A percentile compares a stretch with the other conserved stretches of the same genome.
phyloP scores from a whole-genome alignment of 2,888 invertebrate genomes.

The Lymantria monacha region DNA sequence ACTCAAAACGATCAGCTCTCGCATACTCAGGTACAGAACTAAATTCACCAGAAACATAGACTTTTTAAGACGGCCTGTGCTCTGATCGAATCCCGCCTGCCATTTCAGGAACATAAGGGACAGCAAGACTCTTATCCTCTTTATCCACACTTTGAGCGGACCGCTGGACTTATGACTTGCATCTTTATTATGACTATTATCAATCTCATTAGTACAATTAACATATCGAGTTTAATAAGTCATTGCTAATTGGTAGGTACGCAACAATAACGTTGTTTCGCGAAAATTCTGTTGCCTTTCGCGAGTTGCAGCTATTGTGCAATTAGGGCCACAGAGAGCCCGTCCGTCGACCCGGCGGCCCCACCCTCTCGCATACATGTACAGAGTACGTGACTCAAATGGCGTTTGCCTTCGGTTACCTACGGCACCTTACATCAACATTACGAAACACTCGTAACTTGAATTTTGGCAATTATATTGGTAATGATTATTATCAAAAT shows the following conservation, averaged over 20 bases:
- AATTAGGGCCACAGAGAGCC: slow-evolving; percentile 54
- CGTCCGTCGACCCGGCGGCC: slow-evolving; percentile 50
- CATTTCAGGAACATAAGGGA: too few relatives aligned
- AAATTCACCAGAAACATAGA: too few relatives aligned
- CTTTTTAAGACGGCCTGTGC: too few relatives aligned
- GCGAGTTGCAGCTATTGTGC: slow-evolving; percentile 55
- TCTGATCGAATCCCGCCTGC: too few relatives aligned
- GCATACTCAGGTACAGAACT: too few relatives aligned
- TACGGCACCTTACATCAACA: slow-evolving; percentile 51
- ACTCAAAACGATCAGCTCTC: too few relatives aligned
- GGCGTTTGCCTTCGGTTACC: slow-evolving; percentile 54
- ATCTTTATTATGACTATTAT: too few relatives aligned
- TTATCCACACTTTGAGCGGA: too few relatives aligned
- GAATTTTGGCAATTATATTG: slow-evolving; percentile 4
- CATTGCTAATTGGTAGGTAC: slow-evolving; percentile 34
- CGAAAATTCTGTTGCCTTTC: slow-evolving; percentile 42
- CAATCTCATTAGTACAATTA: slow-evolving; percentile 7
- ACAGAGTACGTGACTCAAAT: slow-evolving; percentile 64
- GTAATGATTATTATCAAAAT: neutral
- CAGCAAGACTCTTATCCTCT: too few relatives aligned
- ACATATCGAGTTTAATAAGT: slow-evolving; percentile 11
- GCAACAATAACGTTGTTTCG: slow-evolving; percentile 24
- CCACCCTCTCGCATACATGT: slow-evolving; percentile 37
- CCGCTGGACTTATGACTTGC: too few relatives aligned
- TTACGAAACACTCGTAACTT: slow-evolving; percentile 18